These are phyloP conservation scores for Pammene fasciana DNA, from an alignment of 2,888 invertebrate genomes.

Conservation along the genomic window DNA sequence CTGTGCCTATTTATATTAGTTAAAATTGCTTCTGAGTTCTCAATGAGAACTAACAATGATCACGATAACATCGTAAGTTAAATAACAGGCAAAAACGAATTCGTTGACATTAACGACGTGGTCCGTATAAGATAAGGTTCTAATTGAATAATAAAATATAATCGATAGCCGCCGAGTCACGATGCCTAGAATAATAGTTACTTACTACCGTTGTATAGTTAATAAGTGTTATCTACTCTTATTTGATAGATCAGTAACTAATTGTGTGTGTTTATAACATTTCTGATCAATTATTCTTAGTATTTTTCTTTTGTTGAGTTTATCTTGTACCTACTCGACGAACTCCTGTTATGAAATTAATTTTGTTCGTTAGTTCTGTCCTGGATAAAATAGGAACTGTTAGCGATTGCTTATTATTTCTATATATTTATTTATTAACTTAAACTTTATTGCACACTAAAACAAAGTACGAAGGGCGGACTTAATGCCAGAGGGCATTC, in stretches of 20 bases:
- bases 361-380: too few species aligned
- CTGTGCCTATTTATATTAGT: neutral
- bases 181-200: slow-evolving; percentile 26
- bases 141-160: slow-evolving; percentile 19
- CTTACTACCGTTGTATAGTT: neutral
- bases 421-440: too few species aligned
- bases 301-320: too few species aligned
- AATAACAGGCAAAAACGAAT: neutral
- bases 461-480: too few species aligned
- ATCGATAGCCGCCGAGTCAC: slow-evolving; percentile 22
- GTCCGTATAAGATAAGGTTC: slow-evolving; percentile 6
- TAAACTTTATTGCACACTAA: too few species aligned
- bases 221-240: neutral
- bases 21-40: neutral
- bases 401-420: too few species aligned
- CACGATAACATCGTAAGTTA: slow-evolving; percentile 3
- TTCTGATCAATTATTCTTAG: neutral
- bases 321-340: too few species aligned
- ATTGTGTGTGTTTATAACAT: neutral
- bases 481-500: too few species aligned
- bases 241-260: neutral
- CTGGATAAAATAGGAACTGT: too few species aligned
- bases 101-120: slow-evolving; percentile 20
- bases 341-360: too few species aligned
- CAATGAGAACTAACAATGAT: slow-evolving; percentile 5